These are phyloP conservation scores for Alitta virens DNA, from an alignment of 2,888 invertebrate genomes.

Conservation along the genomic window DNA sequence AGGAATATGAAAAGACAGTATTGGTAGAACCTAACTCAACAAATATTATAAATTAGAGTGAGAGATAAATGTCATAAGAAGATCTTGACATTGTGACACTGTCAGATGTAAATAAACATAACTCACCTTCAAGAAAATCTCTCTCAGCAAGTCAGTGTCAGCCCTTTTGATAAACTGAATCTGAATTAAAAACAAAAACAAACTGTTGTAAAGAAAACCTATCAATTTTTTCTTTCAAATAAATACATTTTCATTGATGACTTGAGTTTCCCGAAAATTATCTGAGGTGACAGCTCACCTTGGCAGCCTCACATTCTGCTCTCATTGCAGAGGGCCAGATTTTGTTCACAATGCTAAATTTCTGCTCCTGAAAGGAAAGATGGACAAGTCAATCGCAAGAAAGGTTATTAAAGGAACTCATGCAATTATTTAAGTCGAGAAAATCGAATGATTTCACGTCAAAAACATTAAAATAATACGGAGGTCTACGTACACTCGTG, in stretches of 20 bases:
- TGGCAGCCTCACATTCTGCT: conserved; percentile 13
- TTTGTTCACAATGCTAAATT: conserved; percentile 8
- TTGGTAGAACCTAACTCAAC: no score
- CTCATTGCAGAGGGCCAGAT: conserved; percentile 17
- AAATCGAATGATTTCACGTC: neutral
- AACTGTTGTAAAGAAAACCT: neutral
- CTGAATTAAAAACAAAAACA: neutral
- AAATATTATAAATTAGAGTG: no score
- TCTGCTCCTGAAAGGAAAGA: conserved; percentile 11
- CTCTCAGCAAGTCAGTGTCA: conserved; percentile 78
- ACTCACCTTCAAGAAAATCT: conserved; percentile 77
- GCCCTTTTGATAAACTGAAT: conserved; percentile 71
- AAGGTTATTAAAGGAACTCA: neutral
- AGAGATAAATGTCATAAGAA: no score
- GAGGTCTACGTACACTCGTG: conserved; percentile 10
- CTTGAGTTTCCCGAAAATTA: neutral
- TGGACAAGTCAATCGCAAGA: neutral
- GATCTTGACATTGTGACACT: no score
- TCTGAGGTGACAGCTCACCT: neutral
- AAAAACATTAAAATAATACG: neutral
- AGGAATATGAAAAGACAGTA: no score
- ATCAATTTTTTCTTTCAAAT: neutral
- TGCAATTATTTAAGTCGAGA: neutral
- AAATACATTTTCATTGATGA: no score
- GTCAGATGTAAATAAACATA: neutral